Conservation (phyloP, 2,113 vertebrate genomes). For the Martes martes region DNA sequence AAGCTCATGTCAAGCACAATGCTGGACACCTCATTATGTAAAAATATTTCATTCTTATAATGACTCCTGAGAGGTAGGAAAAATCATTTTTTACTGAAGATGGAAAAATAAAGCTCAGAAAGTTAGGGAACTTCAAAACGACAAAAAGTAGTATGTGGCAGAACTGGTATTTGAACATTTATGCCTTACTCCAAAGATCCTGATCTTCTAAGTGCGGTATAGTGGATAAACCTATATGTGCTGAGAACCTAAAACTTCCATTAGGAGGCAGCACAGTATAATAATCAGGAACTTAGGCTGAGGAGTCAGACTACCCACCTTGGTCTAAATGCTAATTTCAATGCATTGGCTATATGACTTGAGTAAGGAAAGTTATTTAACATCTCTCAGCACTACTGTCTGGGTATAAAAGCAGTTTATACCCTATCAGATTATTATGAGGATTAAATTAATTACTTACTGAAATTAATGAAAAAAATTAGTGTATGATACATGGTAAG, state of each 20-base stretch:
- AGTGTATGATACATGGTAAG: fast-evolving
- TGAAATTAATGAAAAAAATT: background rate
- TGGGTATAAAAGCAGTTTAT: constrained; percentile 42
- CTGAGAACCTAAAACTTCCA: background rate
- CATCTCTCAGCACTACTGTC: background rate
- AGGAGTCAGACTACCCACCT: background rate
- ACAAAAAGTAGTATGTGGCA: background rate
- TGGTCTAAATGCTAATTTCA: background rate
- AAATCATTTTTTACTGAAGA: background rate
- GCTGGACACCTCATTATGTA: background rate
- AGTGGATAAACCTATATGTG: background rate
- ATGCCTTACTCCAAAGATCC: background rate
- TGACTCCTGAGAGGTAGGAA: background rate
- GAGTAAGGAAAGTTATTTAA: background rate
- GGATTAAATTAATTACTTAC: background rate
- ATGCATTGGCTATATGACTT: background rate
- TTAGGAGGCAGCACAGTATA: background rate
- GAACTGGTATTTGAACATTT: background rate
- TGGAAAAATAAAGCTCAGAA: background rate
- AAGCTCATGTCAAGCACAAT: background rate
- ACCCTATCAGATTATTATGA: background rate
- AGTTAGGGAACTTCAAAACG: background rate
- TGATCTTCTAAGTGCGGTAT: background rate
- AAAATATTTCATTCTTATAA: constrained; percentile 5
- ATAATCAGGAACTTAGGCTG: background rate